phyloP scores from a whole-genome alignment of 2,797 vertebrate species.

The Gorsachius magnificus region DNA sequence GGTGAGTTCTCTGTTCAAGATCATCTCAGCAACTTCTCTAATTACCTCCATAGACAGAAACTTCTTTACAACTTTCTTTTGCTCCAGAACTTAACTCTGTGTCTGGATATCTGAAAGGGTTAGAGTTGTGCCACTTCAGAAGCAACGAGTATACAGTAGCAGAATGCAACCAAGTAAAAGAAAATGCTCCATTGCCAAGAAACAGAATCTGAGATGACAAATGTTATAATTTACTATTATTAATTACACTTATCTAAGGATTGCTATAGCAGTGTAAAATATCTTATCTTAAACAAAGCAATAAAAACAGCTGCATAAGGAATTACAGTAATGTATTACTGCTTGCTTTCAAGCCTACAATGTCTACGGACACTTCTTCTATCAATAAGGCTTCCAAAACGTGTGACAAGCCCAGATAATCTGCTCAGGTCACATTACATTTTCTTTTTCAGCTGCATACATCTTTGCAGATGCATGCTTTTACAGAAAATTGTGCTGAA shows the following conservation, averaged over 20 bases:
- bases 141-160: neutral
- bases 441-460: neutral
- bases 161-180: neutral
- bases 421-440: neutral
- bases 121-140: neutral
- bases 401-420: neutral
- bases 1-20: neutral
- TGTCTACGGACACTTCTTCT: neutral
- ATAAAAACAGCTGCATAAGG: neutral
- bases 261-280: neutral
- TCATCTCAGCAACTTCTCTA: neutral
- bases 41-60: neutral
- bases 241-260: neutral
- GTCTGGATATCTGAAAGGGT: neutral
- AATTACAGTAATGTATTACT: neutral
- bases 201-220: neutral
- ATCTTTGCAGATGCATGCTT: neutral
- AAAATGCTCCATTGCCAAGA: neutral
- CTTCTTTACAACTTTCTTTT: neutral
- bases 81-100: neutral
- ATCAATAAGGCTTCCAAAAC: neutral
- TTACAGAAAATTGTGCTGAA: neutral
- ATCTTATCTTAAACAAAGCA: neutral
- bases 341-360: neutral
- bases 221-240: neutral